Evolutionary conservation across 2,888 invertebrate species (phyloP).

Genomic region (Microctonus hyperodae): DNA sequence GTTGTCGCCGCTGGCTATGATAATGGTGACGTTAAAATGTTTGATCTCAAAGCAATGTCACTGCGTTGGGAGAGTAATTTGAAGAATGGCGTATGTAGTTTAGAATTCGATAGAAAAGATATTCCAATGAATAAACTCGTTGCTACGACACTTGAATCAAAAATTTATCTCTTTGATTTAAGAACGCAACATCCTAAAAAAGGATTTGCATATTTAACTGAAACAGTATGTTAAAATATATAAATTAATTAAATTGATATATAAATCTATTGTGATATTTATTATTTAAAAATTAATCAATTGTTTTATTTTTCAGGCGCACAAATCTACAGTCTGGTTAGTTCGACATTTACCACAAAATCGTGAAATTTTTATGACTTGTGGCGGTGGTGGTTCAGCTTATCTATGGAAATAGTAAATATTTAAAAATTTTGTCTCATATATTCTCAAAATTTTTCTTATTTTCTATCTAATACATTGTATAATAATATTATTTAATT

Average conservation of each 20-base stretch:
- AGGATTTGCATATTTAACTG: constrained; percentile 76
- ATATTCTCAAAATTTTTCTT: background rate
- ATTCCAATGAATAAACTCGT: constrained; percentile 95
- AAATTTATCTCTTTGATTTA: constrained; percentile 87
- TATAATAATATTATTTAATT: too few species aligned
- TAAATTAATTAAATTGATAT: background rate
- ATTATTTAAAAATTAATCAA: background rate
- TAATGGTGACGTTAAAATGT: constrained; percentile 95
- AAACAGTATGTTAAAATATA: constrained; percentile 63
- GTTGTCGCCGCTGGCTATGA: constrained; percentile 92
- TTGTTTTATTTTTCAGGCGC: constrained; percentile 57
- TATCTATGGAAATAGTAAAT: constrained; percentile 95
- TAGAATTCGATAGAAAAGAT: constrained; percentile 93
- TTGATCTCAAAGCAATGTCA: constrained; percentile 84
- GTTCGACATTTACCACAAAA: constrained; percentile 92
- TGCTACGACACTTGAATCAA: constrained; percentile 90
- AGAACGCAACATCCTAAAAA: constrained; percentile 86
- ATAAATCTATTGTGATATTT: background rate
- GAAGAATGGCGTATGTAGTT: constrained; percentile 87
- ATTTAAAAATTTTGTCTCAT: constrained; percentile 14
- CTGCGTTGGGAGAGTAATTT: constrained; percentile 91
- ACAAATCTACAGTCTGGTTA: constrained; percentile 86
- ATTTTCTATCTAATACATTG: too few species aligned
- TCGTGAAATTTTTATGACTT: constrained; percentile 88
- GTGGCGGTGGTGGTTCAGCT: constrained; percentile 89